phyloP scores from a whole-genome alignment of 2,888 invertebrate species.

The Bombylius major region DNA sequence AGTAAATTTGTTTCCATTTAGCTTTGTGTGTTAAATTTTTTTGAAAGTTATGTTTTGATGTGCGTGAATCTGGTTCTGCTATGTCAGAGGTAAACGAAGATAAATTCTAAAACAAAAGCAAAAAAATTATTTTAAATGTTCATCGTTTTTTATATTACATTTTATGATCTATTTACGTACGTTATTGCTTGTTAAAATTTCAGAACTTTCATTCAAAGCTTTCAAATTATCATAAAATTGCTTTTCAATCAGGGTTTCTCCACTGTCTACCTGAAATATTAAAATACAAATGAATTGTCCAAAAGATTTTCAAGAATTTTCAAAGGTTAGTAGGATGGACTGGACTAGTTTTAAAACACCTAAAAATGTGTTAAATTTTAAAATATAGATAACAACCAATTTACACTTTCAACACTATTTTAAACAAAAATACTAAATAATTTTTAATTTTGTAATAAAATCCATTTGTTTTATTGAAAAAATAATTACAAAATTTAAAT shows the following conservation, averaged over 20 bases:
- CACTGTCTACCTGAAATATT: conserved; percentile 55
- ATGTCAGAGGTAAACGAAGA: conserved; percentile 30
- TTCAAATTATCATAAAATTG: conserved; percentile 62
- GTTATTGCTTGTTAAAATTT: conserved; percentile 41
- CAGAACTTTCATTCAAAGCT: conserved; percentile 46
- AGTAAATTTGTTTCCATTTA: conserved; percentile 65
- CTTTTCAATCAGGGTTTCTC: conserved; percentile 59
- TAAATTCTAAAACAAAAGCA: conserved; percentile 27
- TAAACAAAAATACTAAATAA: too few relatives aligned
- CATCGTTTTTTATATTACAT: background rate
- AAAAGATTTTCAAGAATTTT: too few relatives aligned
- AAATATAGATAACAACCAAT: too few relatives aligned
- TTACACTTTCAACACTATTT: too few relatives aligned
- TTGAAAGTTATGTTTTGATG: conserved; percentile 66
- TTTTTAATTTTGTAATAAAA: too few relatives aligned
- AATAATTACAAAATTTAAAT: too few relatives aligned
- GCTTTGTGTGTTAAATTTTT: conserved; percentile 60
- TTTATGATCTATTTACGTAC: background rate
- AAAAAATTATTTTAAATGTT: background rate
- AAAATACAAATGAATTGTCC: too few relatives aligned
- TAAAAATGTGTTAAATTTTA: too few relatives aligned
- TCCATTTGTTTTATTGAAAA: too few relatives aligned
- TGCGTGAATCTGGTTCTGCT: conserved; percentile 28
- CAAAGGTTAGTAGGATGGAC: too few relatives aligned
- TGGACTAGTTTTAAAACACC: too few relatives aligned